phyloP scores from a whole-genome alignment of 1,140 invertebrate species.

The Ericerus pela region DNA sequence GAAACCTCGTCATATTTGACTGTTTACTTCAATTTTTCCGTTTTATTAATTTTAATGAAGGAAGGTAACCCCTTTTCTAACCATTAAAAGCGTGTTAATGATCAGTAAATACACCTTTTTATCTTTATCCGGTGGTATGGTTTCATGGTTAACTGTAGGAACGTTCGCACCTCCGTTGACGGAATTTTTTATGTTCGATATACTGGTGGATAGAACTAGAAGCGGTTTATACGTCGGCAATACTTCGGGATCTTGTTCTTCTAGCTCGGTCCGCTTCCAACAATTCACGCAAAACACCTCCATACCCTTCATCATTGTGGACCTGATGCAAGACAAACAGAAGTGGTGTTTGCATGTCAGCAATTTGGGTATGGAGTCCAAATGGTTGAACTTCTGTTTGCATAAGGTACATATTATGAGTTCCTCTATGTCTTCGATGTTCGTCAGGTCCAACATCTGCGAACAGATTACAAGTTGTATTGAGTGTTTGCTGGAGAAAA shows the following conservation, averaged over 20 bases:
- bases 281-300: conserved; percentile 51
- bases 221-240: conserved; percentile 48
- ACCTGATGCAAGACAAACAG: conserved; percentile 53
- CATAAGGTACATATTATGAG: conserved; percentile 51
- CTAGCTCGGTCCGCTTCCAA: conserved; percentile 47
- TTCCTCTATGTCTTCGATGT: conserved; percentile 42
- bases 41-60: too few species aligned
- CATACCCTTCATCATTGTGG: conserved; percentile 42
- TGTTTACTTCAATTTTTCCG: too few species aligned
- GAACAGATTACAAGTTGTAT: too few species aligned
- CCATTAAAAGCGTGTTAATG: too few species aligned
- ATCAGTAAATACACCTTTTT: conserved; percentile 13
- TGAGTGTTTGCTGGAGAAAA: too few species aligned
- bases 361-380: conserved; percentile 50
- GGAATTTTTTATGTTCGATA: conserved; percentile 22
- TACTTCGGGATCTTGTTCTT: conserved; percentile 42
- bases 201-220: conserved; percentile 28
- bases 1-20: too few species aligned
- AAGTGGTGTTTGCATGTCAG: conserved; percentile 59
- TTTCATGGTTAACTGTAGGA: conserved; percentile 11
- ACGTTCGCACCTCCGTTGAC: conserved; percentile 15
- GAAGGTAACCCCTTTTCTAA: background rate
- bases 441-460: conserved; percentile 27
- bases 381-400: conserved; percentile 51
- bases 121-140: conserved; percentile 35